Base-by-base conservation (phyloP, 2,888 invertebrate genomes). In the Desoria tigrina region DNA sequence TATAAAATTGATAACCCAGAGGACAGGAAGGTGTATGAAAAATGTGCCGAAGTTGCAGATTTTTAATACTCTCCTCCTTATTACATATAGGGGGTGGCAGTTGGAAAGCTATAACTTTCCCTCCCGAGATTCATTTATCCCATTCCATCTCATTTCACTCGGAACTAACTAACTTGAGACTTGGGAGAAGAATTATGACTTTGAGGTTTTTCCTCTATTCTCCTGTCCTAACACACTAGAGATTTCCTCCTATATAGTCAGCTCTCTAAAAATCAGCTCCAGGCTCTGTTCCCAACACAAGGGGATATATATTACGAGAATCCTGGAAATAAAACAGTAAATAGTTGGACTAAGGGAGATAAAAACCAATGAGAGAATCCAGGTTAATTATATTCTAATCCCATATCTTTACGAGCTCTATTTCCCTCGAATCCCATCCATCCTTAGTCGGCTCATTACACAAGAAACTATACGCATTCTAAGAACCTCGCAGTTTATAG, bases 311-410 rank as follows among this genome's bases (percentile, higher is more conserved):
- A n/a, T n/a, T n/a, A n/a, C n/a, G n/a, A n/a, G n/a, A n/a, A n/a
- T n/a, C n/a, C n/a, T n/a, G n/a, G n/a, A n/a, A n/a, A n/a, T n/a
- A n/a, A n/a, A n/a, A 9, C 45, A 45, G 45, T 45, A 18, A 45
- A n/a, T 45, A 21, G n/a, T 45, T 11, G 45, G 45, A 16, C 4
- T 45, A 6, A 45, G n/a, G 45, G 45, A 45, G 45, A 45, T 23
- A 55, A 55, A 55, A 55, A 55, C 55, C 55, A 55, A 55, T 55
- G 26, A 55, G 55, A 9, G 55, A 55, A 55, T 55, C 24, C 55
- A 55, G 55, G 55, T 55, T 55, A 55, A 55, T 55, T 55, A 55
- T 55, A 55, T 55, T 55, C 55, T 55, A 55, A 55, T 55, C 55
- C 55, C 32, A 55, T 55, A 55, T 55, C 55, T 55, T 55, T 55